Base-by-base conservation (phyloP, 2,888 invertebrate species). In the Syritta pipiens region DNA sequence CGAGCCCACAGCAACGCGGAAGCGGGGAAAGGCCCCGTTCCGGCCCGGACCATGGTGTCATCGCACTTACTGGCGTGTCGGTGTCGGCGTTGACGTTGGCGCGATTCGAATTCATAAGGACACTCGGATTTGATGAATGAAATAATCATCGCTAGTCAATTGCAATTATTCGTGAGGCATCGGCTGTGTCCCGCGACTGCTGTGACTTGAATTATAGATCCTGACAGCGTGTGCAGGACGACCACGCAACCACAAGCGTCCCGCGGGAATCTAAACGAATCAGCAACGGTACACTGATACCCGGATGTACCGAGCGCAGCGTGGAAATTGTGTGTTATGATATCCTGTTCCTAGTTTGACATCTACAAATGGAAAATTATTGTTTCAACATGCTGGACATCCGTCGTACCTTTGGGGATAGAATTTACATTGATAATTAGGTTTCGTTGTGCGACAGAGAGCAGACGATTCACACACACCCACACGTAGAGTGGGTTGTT, bases 351-450 rank as follows among this genome's bases (percentile, higher is more conserved):
- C 48, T 35, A 62, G 67, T 68, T 68, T 42, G 67, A 62, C 60
- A 62, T 49, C 40, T 55, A 40, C 53, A 67, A 79, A 72, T 72
- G 67, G 74, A 63, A 77, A 71, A 65, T 79, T 68, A 79, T 68
- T 74, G 60, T 77, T 77, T 71, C 51, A 74, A 40, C 60, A 51
- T 46, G 51, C 12, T 62, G 67, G 51, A 62, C 49, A 55, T 79
- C 49, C 74, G 53, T 24, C 14, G 62, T 57, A 48, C 79, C 60
- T 53, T 68, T 24, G 68, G 67, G 79, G 35, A 57, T 74, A 62
- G 79, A 67, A 74, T 68, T 67, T 68, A 74, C 67, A 74, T 74
- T 67, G 79, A 68, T 79, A 68, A 79, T 79, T 79, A 79, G 74
- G 20, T 62, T 74, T 74, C 24, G 20, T 26, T 32, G n/a, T n/a